Conservation (phyloP, 2,797 vertebrate genomes). For the Florisuga fusca region DNA sequence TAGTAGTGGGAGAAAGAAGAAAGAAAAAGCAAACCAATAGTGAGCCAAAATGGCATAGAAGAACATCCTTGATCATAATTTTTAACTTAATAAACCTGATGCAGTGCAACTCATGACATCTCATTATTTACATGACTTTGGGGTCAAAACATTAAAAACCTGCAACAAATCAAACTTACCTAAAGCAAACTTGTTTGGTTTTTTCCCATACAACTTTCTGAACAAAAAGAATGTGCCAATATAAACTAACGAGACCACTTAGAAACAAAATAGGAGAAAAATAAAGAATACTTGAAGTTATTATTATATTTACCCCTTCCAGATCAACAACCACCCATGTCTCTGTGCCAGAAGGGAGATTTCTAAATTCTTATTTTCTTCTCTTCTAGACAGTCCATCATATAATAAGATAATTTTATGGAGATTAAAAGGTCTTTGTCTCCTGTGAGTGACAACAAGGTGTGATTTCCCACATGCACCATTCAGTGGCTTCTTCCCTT, state of each 20-base stretch:
- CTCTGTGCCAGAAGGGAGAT: not conserved
- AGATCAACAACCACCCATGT: not conserved
- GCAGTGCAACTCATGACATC: not conserved
- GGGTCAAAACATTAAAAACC: not conserved
- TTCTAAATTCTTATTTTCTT: not conserved
- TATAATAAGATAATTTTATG: not conserved
- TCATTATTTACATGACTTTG: not conserved
- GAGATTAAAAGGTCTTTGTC: not conserved
- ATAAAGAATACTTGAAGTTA: not conserved
- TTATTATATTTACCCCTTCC: not conserved
- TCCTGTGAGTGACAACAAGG: not conserved
- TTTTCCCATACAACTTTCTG: too few species aligned
- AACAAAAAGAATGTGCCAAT: not conserved
- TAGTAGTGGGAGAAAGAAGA: slow-evolving; percentile 66
- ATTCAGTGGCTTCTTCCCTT: not conserved
- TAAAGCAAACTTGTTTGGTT: not conserved
- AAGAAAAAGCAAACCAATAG: not conserved
- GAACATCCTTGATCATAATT: not conserved
- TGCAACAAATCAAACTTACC: not conserved
- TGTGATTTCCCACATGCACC: not conserved
- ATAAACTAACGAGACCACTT: not conserved
- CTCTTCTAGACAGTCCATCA: not conserved
- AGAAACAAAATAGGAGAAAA: not conserved
- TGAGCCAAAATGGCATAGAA: not conserved
- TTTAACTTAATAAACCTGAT: not conserved